These are phyloP conservation scores for Sebastes steindachneri DNA, from an alignment of 2,797 vertebrate species.

Conservation along the genomic window DNA sequence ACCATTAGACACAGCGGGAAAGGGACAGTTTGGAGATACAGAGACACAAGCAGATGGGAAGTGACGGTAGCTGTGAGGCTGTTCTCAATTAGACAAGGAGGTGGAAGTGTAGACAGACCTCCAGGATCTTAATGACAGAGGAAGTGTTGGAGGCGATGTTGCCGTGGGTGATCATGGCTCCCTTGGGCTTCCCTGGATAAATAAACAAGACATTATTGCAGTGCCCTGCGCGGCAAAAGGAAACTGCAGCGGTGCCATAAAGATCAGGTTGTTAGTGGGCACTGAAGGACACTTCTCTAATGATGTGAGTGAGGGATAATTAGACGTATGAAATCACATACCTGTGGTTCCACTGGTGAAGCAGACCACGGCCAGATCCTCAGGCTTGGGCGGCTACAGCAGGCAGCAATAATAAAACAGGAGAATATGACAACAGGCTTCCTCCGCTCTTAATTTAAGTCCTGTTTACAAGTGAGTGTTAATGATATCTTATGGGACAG, in stretches of 20 bases:
- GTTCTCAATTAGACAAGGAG: conserved; percentile 80
- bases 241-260: conserved; percentile 76
- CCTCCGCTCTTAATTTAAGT: conserved; percentile 56
- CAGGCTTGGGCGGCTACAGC: conserved; percentile 81
- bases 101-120: conserved; percentile 84
- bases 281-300: conserved; percentile 67
- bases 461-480: conserved; percentile 63
- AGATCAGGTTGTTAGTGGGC: conserved; percentile 71
- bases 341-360: conserved; percentile 89
- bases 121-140: conserved; percentile 88
- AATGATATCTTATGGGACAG: conserved; percentile 68
- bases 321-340: conserved; percentile 72
- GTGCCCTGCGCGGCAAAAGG: conserved; percentile 50
- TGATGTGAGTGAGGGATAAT: conserved; percentile 67
- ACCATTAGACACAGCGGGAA: conserved; percentile 76
- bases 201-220: conserved; percentile 81
- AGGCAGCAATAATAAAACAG: conserved; percentile 63
- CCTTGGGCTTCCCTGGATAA: conserved; percentile 87
- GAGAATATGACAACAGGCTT: conserved; percentile 61
- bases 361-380: conserved; percentile 87
- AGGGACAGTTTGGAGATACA: conserved; percentile 57
- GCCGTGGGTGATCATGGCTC: conserved; percentile 90
- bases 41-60: conserved; percentile 60
- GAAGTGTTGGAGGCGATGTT: conserved; percentile 89
- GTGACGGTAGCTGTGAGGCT: conserved; percentile 64